Conservation (phyloP, 1,140 invertebrate species). For the Neelides sp. region DNA sequence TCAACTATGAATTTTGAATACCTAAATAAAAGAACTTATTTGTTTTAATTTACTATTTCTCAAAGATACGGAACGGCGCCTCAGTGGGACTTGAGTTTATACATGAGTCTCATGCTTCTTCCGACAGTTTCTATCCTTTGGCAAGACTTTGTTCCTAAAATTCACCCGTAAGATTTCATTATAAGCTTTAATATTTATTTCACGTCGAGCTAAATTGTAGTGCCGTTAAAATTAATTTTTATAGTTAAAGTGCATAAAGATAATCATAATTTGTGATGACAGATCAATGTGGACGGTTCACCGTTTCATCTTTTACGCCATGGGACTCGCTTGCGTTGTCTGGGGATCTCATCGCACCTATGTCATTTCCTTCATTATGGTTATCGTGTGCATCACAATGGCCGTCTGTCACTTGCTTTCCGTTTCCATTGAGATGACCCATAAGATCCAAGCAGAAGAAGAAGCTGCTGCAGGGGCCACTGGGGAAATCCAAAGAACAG, state of each 20-base stretch:
- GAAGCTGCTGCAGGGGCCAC: background rate
- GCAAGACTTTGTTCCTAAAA: slow-evolving; percentile 24
- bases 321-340: slow-evolving; percentile 12
- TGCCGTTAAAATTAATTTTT: background rate
- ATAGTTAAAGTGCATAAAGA: background rate
- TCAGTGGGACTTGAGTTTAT: slow-evolving; percentile 26
- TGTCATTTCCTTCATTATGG: slow-evolving; percentile 20
- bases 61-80: slow-evolving; percentile 8
- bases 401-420: slow-evolving; percentile 17
- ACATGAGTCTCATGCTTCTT: slow-evolving; percentile 17
- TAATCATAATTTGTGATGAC: background rate
- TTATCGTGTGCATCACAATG: slow-evolving; percentile 14
- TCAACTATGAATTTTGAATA: too few relatives aligned
- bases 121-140: slow-evolving; percentile 23
- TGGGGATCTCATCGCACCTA: slow-evolving; percentile 24
- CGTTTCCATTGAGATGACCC: background rate
- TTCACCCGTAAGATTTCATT: slow-evolving; percentile 17
- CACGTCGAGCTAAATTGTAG: background rate
- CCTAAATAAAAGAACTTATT: too few relatives aligned
- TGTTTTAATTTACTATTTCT: background rate
- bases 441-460: too few relatives aligned
- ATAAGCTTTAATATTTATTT: background rate
- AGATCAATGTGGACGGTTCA: slow-evolving; percentile 24
- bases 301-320: slow-evolving; percentile 20
- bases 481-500: background rate